Base-by-base conservation (phyloP, 2,113 vertebrate genomes). In the Daubentonia madagascariensis region DNA sequence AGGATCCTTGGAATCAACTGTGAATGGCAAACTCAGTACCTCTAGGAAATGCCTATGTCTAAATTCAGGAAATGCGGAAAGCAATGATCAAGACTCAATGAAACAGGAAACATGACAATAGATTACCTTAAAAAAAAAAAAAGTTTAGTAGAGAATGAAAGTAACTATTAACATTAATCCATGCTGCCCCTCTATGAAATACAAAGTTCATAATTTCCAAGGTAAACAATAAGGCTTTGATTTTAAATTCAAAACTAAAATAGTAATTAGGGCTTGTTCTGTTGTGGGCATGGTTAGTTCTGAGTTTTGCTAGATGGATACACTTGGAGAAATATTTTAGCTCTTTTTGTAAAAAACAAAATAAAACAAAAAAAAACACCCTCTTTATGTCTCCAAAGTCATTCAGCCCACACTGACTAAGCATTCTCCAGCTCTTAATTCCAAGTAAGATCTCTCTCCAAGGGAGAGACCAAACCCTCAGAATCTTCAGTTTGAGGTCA, bases 181-280 rank as follows among this genome's bases (percentile, higher is more conserved):
- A 67, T 37, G 37, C 43, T 85, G 37, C 40, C 30, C 43, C 35
- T 83, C 73, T 57, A 5, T 40, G 12, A 68, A 54, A 79, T 72
- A 43, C 30, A 96, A n/a, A 80, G 35, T 92, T 94, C 85, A 35
- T 75, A 40, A 93, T 63, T 94, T 91, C 43, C 63, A 97, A 85
- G 40, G 79, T 84, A 92, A 97, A 92, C 45, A 85, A 6, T 57
- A 63, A 89, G 32, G 40, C 75, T 89, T 68, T 40, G 57, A 80
- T 94, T 96, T 86, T 48, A 48, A 93, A 94, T 59, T 63, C 37
- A 93, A 68, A n/a, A 78, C 68, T 72, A 86, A 95, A 85, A 86
- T 3, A 89, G 48, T 79, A 72, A 76, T 92, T 76, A 93, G 65
- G n/a, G 52, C 30, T 76, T 79, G 61, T 43, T 93, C 72, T 73